phyloP scores from a whole-genome alignment of 2,797 vertebrate genomes.

The Pangasius macronema region DNA sequence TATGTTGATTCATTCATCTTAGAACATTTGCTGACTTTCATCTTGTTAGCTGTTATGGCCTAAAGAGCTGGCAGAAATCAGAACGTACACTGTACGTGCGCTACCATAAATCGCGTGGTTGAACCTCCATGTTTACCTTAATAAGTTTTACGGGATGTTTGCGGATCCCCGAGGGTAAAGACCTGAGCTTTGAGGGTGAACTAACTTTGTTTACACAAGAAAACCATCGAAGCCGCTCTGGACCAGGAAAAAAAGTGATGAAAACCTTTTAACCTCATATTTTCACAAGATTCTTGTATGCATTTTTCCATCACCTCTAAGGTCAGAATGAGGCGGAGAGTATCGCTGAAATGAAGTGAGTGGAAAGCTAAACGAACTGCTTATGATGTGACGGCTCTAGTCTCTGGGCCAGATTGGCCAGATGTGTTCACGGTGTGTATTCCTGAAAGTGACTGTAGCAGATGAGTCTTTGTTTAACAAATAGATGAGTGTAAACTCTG shows the following conservation, averaged over 20 bases:
- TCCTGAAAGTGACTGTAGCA: background rate
- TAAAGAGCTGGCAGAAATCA: background rate
- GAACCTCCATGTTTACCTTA: slow-evolving; percentile 22
- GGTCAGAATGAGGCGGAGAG: background rate
- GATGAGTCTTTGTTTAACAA: slow-evolving; percentile 31
- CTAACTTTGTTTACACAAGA: slow-evolving; percentile 37
- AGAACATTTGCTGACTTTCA: slow-evolving; percentile 1
- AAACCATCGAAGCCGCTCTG: slow-evolving; percentile 32
- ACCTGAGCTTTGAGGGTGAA: slow-evolving; percentile 25
- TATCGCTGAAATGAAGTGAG: slow-evolving; percentile 4
- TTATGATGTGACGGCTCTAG: slow-evolving; percentile 27
- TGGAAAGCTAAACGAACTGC: slow-evolving; percentile 34
- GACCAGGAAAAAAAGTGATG: slow-evolving; percentile 8
- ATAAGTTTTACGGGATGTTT: slow-evolving; percentile 37
- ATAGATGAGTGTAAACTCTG: background rate
- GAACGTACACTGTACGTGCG: background rate
- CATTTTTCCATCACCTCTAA: slow-evolving; percentile 18
- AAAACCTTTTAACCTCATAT: slow-evolving; percentile 21
- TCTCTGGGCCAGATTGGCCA: slow-evolving; percentile 25
- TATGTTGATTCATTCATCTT: background rate
- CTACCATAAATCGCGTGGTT: slow-evolving; percentile 3
- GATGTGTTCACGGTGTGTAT: slow-evolving; percentile 21
- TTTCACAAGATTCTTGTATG: slow-evolving; percentile 23
- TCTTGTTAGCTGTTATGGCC: background rate
- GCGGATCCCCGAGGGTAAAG: background rate